Evolutionary conservation across 35 echinoderm and acorn worm species (phyloP).

Genomic region (Heliocidaris tuberculata): DNA sequence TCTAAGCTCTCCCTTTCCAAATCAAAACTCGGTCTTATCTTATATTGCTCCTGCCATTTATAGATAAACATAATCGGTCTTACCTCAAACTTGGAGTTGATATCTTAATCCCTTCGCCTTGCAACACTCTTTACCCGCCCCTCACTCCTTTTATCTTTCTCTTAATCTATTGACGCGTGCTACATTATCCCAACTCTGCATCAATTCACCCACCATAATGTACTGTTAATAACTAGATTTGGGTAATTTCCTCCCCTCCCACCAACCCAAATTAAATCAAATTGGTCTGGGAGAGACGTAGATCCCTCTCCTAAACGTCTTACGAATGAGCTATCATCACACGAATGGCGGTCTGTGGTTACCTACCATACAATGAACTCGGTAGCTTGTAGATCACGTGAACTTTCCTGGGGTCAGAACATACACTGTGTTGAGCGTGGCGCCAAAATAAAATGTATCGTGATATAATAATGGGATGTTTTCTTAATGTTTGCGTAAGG

Average conservation of each 20-base stretch:
- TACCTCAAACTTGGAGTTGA: background rate
- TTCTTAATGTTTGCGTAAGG: background rate
- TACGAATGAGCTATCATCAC: background rate
- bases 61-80: too few species aligned
- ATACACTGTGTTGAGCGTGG: background rate
- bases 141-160: background rate
- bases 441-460: background rate
- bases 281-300: background rate
- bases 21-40: too few species aligned
- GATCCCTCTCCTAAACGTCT: background rate
- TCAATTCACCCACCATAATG: slow-evolving; percentile 4
- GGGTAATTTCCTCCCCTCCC: slow-evolving; percentile 38
- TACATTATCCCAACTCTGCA: background rate
- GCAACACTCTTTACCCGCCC: background rate
- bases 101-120: background rate
- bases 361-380: background rate
- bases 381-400: background rate
- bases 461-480: background rate
- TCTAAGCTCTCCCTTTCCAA: too few species aligned
- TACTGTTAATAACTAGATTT: slow-evolving; percentile 39
- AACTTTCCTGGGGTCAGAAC: background rate
- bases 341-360: background rate
- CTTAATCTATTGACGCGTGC: background rate
- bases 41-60: too few species aligned
- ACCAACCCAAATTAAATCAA: slow-evolving; percentile 28